Evolutionary conservation across 1,140 invertebrate species (phyloP).

Genomic region (Euglossa dilemma): DNA sequence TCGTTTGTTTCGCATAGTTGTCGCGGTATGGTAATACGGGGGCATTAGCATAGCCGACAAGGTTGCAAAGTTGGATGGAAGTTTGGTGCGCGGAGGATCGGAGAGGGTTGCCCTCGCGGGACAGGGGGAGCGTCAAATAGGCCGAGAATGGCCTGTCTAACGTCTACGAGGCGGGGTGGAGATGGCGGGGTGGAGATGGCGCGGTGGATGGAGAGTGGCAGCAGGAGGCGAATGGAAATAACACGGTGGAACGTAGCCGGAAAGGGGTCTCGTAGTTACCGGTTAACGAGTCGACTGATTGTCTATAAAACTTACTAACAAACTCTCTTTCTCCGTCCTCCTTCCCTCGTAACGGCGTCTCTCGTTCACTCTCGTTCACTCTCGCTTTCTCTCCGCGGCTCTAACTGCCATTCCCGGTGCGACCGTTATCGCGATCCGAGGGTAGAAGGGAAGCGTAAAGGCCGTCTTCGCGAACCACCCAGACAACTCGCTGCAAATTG

Average conservation of each 20-base stretch:
- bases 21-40: conserved; percentile 59
- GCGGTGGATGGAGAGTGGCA: not conserved
- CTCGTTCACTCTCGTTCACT: conserved; percentile 11
- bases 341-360: not conserved
- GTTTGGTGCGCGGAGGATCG: conserved; percentile 7
- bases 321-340: conserved; percentile 52
- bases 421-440: conserved; percentile 52
- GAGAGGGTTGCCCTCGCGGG: conserved; percentile 53
- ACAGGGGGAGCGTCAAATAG: conserved; percentile 51
- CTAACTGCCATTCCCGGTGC: conserved; percentile 56
- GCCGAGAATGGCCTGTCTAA: conserved; percentile 62
- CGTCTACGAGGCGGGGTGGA: conserved; percentile 13
- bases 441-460: not conserved
- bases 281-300: conserved; percentile 74
- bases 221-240: conserved; percentile 62
- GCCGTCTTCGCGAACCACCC: conserved; percentile 32
- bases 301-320: conserved; percentile 76
- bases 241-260: conserved; percentile 56
- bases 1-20: conserved; percentile 61
- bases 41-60: conserved; percentile 64
- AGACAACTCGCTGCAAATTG: conserved; percentile 64
- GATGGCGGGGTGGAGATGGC: too few species aligned
- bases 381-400: conserved; percentile 41
- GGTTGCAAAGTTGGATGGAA: conserved; percentile 19
- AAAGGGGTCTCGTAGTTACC: conserved; percentile 66